Percentiles rank a stretch among this genome's conserved stretches.
phyloP scores from a whole-genome alignment of 1,140 invertebrate species.

The Bradynema listronoti region DNA sequence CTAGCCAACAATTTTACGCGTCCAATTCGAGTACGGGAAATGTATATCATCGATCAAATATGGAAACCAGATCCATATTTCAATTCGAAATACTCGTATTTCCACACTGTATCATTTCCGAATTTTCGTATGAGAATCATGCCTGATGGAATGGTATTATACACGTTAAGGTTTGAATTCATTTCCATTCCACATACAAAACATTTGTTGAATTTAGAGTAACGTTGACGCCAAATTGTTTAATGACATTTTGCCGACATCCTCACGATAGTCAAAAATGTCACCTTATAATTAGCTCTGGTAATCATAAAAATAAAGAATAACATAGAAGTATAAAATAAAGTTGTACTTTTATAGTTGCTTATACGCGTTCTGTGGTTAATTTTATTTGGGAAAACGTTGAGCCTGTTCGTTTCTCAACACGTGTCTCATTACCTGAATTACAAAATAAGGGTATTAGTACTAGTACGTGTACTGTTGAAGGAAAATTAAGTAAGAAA shows the following conservation, averaged over 20 bases:
- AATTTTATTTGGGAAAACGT: constrained; percentile 41
- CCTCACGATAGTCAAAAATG: constrained; percentile 54
- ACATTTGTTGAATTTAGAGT: constrained; percentile 34
- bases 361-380: constrained; percentile 47
- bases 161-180: constrained; percentile 43
- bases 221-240: constrained; percentile 45
- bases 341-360: constrained; percentile 39
- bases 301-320: constrained; percentile 17
- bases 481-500: constrained; percentile 51
- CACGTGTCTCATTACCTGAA: constrained; percentile 44
- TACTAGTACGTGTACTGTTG: constrained; percentile 39
- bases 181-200: constrained; percentile 20
- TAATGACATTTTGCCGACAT: constrained; percentile 54
- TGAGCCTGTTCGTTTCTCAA: constrained; percentile 40
- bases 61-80: constrained; percentile 55
- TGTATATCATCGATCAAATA: constrained; percentile 47
- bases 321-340: constrained; percentile 11
- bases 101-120: constrained; percentile 53
- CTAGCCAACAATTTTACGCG: constrained; percentile 54
- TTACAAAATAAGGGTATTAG: constrained; percentile 40
- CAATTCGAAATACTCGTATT: constrained; percentile 54
- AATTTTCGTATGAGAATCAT: constrained; percentile 55
- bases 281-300: constrained; percentile 53
- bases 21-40: constrained; percentile 51
- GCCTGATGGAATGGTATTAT: constrained; percentile 46